Evolutionary conservation across 1,140 invertebrate genomes (phyloP), one percentile per base, ranked within the genome.

Genomic region (Sitophilus oryzae): DNA sequence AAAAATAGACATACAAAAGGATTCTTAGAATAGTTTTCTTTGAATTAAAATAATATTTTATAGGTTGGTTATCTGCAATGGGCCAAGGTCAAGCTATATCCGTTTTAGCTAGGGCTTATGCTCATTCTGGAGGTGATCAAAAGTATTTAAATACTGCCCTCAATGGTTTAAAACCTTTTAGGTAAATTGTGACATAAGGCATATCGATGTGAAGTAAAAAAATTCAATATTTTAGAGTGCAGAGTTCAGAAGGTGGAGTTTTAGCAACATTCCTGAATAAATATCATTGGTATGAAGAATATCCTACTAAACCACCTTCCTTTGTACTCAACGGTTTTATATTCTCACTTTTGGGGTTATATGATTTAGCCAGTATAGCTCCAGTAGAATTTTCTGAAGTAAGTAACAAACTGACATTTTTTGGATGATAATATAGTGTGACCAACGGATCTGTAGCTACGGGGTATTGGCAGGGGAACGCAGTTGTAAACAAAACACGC

Each of bases 271-370:
- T 70, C 74, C 77, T 93, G 68, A 84, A 86, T 60, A 83, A 87
- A 67, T 90, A 88, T 66, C 76, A 83, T 35, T 87, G 85, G 85
- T 99, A 96, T 69, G 96, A 99, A 73, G 96, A 99, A 69, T 99
- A 99, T 73, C 96, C 96, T 3, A 98, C 96, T 0, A 85, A 82
- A 25, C 96, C 96, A 0, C 81, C 91, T 3, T 91, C 91, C 2
- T 98, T 96, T 74, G 95, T 99, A 6, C 81, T 99, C 1, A 99
- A 99, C 75, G 96, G 96, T 21, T 99, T 99, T 73, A 96, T 99
- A 62, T 99, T 97, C 74, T 93, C 96, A 0, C 78, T 99, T 1
- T 81, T 99, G 49, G 96, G 96, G 2, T 77, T 99, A 0, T 97
- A 98, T 69, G 96, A 99, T 77, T 74, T 97, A 20, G 83, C 84